Evolutionary conservation across 2,888 invertebrate species (phyloP).

Genomic region (Plemyria rubiginata): DNA sequence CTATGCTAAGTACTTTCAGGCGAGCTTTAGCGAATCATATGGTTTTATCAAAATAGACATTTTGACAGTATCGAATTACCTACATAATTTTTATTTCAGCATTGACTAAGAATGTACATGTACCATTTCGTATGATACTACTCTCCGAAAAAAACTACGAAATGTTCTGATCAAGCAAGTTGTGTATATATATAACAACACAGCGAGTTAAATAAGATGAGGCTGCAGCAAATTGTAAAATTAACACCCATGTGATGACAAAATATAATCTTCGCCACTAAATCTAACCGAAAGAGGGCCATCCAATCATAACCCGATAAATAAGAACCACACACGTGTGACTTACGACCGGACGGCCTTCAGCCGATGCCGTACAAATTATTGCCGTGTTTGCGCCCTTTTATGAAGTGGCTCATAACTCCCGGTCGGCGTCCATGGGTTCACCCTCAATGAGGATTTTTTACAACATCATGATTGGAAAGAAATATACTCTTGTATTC

Average conservation of each 20-base stretch:
- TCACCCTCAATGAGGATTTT: conserved; percentile 37
- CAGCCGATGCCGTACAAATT: conserved; percentile 46
- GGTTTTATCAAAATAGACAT: no score
- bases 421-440: conserved; percentile 29
- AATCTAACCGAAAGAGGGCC: conserved; percentile 45
- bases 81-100: no score
- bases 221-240: conserved; percentile 13
- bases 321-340: conserved; percentile 43
- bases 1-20: no score
- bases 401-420: conserved; percentile 48
- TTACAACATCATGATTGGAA: conserved; percentile 41
- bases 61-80: no score
- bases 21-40: neutral
- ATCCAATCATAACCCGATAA: conserved; percentile 56
- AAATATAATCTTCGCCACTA: conserved; percentile 34
- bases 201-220: neutral
- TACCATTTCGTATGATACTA: no score
- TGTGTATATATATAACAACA: neutral
- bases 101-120: no score
- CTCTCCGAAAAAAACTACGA: no score
- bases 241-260: conserved; percentile 13
- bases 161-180: no score
- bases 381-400: conserved; percentile 52
- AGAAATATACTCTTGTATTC: conserved; percentile 31
- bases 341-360: conserved; percentile 29